Evolutionary conservation across 2,888 invertebrate genomes (phyloP), one percentile per base, ranked within the genome.

Genomic region (Philopedon plagiatum): DNA sequence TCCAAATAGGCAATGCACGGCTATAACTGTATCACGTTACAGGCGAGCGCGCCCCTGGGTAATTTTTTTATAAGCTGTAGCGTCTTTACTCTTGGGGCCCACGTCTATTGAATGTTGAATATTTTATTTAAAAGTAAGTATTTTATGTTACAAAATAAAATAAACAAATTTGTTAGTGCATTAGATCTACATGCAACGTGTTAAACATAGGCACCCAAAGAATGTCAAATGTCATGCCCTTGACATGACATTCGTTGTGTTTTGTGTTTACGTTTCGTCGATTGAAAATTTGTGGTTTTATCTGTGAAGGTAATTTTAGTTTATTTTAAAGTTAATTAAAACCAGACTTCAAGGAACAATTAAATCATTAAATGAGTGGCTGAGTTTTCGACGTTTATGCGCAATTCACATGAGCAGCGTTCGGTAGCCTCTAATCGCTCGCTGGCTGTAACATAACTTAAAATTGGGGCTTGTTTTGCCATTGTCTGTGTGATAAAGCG

Each of bases 391-490:
- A 44, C 44, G 3, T 46, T 46, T 23, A n/a, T 46, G 46, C 21
- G 46, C 46, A 46, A 46, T 11, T 21, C 11, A 13, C n/a, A 11
- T 15, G 1, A 9, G 19, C 23, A 21, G 21, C 46, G 23, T 4
- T 46, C 46, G 21, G 46, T 46, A 21, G 19, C 9, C 4, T 46
- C 5, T 23, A 23, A 21, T 46, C 9, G 23, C 23, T 46, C n/a
- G n/a, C n/a, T n/a, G n/a, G n/a, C n/a, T n/a, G n/a, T n/a, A n/a
- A n/a, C n/a, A 5, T 46, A 46, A 46, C 23, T 21, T 49, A 9
- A 76, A 78, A 78, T 74, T 78, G 74, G 78, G 77, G 62, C 78
- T 80, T 80, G 78, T 81, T 81, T 79, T 78, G 71, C 75, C 76
- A 77, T 79, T 75, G 80, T 79, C 76, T 75, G 56, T 37, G 18